phyloP scores from a whole-genome alignment of 2,888 invertebrate species.

The Melanostoma mellinum region DNA sequence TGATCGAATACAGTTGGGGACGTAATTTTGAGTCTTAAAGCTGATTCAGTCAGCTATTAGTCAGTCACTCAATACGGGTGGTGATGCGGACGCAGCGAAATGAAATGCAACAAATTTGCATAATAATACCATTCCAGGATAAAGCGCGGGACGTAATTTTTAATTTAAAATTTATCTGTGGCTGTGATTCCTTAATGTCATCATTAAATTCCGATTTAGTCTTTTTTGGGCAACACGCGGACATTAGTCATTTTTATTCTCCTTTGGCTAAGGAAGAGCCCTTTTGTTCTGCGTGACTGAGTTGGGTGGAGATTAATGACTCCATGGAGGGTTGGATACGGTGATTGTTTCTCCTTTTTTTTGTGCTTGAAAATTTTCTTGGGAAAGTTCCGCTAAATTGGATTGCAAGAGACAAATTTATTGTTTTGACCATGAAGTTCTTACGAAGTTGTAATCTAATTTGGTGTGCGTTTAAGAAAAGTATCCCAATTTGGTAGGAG shows the following conservation, averaged over 20 bases:
- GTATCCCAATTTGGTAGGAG: constrained; percentile 46
- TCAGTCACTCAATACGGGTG: constrained; percentile 44
- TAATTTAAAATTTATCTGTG: constrained; percentile 65
- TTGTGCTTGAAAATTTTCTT: background rate
- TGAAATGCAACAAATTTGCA: constrained; percentile 51
- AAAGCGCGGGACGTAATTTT: constrained; percentile 49
- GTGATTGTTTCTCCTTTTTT: no score
- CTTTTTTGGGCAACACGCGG: constrained; percentile 51
- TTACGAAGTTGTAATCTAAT: constrained; percentile 66
- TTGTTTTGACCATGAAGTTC: constrained; percentile 49
- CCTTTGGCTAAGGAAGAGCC: constrained; percentile 54
- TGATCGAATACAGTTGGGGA: constrained; percentile 23
- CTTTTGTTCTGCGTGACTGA: constrained; percentile 50
- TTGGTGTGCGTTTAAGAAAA: constrained; percentile 57
- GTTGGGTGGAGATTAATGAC: constrained; percentile 63
- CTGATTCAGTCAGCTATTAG: constrained; percentile 61
- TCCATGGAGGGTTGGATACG: constrained; percentile 25
- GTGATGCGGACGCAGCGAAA: constrained; percentile 11
- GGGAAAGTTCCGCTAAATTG: constrained; percentile 22
- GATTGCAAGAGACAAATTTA: constrained; percentile 58
- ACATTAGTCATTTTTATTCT: constrained; percentile 61
- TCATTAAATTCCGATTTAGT: constrained; percentile 71
- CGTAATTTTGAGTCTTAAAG: constrained; percentile 7
- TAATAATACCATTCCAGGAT: constrained; percentile 62
- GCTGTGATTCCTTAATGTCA: constrained; percentile 68